Evolutionary conservation across 2,888 invertebrate species (phyloP), one percentile per base, ranked within the genome.

Genomic region (Apamea sordens): DNA sequence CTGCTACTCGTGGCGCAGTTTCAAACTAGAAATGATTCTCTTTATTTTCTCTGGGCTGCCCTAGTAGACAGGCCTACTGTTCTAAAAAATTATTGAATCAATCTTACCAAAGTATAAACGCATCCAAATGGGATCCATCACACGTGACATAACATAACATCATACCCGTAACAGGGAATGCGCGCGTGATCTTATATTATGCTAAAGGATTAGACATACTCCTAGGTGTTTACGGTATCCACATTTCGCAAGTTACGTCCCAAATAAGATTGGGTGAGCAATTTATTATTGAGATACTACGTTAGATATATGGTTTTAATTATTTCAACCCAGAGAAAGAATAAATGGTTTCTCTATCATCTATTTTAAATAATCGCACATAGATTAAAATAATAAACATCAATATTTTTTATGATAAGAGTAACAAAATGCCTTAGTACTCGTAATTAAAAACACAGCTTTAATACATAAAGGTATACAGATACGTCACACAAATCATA

Each of bases 1-100:
- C 73, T 53, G 78, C 76, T 87, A 86, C 86, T 83, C 84, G 86
- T 84, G 79, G 76, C 75, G 82, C 86, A 86, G 91, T 92, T 90
- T 87, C 81, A 85, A 86, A 84, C 86, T 87, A 76, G 53, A 78
- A 90, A 92, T 84, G 86, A 89, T 80, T 85, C 11, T 0, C 18
- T 32, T 32, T 24, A 18, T 91, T 83, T 79, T 73, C 76, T 74
- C 77, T 85, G 86, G 5, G 21, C 11, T 0, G 87, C 85, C 76
- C 89, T 87, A 81, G 83, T 85, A 89, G 81, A 69, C 61, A 77
- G 18, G 47, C 5, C 15, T 47, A 36, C 11, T 6, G 5, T 41
- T 73, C 15, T 28, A 7, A 18, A 28, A n/a, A 61, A 15, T 0
- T 2, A 50, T 32, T 32, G 0, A 50, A 24, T 50, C 15, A 15